A percentile compares a stretch with the other conserved stretches of the same genome.
Conservation (phyloP, 2,113 vertebrate species). For the Natator depressus region DNA sequence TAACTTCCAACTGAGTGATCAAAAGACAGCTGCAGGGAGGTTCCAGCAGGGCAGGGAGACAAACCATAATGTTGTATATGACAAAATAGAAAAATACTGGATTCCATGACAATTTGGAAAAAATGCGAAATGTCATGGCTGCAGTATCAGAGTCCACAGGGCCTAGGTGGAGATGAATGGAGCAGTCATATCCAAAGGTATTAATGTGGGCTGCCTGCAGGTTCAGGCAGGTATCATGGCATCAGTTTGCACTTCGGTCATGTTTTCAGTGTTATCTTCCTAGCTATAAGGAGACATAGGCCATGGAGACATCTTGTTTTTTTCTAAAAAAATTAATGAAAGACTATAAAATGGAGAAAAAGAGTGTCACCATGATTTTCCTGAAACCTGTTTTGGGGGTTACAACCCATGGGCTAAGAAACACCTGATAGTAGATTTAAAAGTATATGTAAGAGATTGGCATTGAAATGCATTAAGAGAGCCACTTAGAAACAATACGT, state of each 20-base stretch:
- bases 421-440: neutral
- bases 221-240: neutral
- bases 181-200: no score
- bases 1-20: neutral
- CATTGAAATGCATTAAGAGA: neutral
- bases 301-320: no score
- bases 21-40: neutral
- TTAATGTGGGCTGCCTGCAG: neutral
- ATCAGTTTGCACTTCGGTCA: neutral
- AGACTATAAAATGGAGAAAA: neutral
- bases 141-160: neutral
- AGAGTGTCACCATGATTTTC: neutral
- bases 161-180: neutral
- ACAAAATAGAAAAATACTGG: neutral
- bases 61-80: neutral
- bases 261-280: neutral
- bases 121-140: neutral
- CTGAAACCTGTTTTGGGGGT: neutral
- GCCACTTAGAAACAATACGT: neutral
- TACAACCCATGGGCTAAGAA: rapidly evolving
- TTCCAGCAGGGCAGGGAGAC: neutral
- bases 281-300: no score
- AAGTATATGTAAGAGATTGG: neutral
- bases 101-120: neutral
- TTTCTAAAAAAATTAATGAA: no score